A percentile compares a stretch with the other conserved stretches of the same genome.
Conservation (phyloP, 2,888 invertebrate species). For the Eupithecia insigniata region DNA sequence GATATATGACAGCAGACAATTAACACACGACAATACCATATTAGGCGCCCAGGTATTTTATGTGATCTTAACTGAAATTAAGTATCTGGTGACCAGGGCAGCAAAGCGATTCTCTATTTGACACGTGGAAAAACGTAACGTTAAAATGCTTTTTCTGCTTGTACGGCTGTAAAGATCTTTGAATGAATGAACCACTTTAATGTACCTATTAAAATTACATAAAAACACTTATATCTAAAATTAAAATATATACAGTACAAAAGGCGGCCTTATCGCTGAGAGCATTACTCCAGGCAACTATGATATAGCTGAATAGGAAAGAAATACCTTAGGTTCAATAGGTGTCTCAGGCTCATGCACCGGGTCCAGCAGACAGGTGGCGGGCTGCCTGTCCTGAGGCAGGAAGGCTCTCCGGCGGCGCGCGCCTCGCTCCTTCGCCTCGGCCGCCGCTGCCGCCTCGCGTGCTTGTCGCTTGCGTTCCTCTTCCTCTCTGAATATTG, state of each 20-base stretch:
- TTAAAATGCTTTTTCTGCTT: no score
- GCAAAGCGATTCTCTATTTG: neutral
- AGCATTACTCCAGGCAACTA: no score
- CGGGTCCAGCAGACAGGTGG: slow-evolving; percentile 73
- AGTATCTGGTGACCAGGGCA: no score
- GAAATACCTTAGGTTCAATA: slow-evolving; percentile 57
- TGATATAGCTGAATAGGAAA: neutral
- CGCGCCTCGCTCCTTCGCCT: slow-evolving; percentile 52
- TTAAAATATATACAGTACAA: no score
- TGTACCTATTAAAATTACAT: no score
- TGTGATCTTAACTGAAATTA: no score
- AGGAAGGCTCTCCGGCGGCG: slow-evolving; percentile 81
- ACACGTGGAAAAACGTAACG: no score
- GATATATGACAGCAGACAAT: no score
- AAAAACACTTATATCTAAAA: no score
- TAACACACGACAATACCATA: neutral
- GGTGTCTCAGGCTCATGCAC: slow-evolving; percentile 73
- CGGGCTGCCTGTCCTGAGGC: slow-evolving; percentile 84
- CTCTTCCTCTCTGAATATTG: slow-evolving; percentile 59
- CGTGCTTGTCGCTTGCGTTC: slow-evolving; percentile 60
- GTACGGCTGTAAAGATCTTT: neutral
- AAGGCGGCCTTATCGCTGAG: no score
- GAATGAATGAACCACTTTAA: no score
- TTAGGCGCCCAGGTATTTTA: no score
- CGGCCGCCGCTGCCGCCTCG: slow-evolving; percentile 64